phyloP scores from a whole-genome alignment of 2,888 invertebrate genomes.

The Yponomeuta evonymella region DNA sequence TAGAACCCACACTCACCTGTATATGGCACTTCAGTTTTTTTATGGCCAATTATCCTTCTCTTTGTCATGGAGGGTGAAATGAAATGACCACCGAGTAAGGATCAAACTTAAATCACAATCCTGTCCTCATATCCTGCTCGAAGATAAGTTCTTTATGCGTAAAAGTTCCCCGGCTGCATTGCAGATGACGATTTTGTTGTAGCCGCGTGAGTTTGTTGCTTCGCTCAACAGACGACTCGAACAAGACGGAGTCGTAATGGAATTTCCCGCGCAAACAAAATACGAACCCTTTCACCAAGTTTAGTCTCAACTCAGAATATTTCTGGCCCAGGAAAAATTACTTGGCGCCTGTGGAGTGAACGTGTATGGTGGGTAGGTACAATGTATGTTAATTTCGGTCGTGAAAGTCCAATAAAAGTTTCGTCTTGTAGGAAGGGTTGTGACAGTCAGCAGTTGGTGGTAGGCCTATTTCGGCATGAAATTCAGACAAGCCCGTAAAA shows the following conservation, averaged over 20 bases:
- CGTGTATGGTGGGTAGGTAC: neutral
- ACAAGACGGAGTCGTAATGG: slow-evolving; percentile 46
- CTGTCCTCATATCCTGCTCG: too few relatives aligned
- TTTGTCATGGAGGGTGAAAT: neutral
- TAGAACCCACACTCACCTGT: neutral
- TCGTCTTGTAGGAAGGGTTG: neutral
- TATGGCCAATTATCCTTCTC: neutral
- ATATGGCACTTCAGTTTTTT: neutral
- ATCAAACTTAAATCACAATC: too few relatives aligned
- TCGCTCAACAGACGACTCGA: slow-evolving; percentile 34
- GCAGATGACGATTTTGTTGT: slow-evolving; percentile 34
- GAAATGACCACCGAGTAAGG: neutral
- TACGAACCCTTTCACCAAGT: slow-evolving; percentile 46
- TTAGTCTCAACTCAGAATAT: slow-evolving; percentile 34
- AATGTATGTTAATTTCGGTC: slow-evolving; percentile 3
- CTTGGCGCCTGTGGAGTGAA: neutral
- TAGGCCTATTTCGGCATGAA: neutral
- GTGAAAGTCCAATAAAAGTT: neutral
- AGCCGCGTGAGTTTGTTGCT: slow-evolving; percentile 37
- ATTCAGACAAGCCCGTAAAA: neutral
- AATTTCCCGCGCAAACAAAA: slow-evolving; percentile 45
- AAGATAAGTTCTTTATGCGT: slow-evolving; percentile 1
- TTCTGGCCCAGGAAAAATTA: slow-evolving; percentile 25
- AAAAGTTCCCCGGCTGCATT: slow-evolving; percentile 23
- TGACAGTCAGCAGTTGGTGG: neutral